These are phyloP conservation scores for Drosophila mauritiana DNA, from an alignment of 1,140 invertebrate genomes.

Conservation along the genomic window DNA sequence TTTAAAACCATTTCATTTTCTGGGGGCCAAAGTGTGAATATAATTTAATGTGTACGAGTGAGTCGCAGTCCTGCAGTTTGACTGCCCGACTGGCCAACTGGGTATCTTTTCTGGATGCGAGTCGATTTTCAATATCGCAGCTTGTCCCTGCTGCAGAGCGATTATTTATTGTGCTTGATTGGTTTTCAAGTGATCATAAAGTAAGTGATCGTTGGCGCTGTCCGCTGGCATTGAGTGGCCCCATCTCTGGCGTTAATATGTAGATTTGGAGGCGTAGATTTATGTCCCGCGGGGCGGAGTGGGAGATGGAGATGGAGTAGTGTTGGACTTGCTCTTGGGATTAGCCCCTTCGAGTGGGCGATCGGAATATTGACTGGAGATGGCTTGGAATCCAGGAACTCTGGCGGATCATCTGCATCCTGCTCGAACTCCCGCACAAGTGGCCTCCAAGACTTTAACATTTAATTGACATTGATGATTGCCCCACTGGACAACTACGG, in stretches of 20 bases:
- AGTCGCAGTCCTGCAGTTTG: conserved; percentile 9
- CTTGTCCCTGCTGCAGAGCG: conserved; percentile 54
- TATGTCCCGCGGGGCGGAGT: conserved; percentile 44
- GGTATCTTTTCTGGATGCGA: too few relatives aligned
- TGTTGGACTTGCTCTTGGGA: neutral
- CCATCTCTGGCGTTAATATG: conserved; percentile 71
- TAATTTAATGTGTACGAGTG: conserved; percentile 78
- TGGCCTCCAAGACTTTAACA: conserved; percentile 68
- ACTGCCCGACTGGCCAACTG: conserved; percentile 34
- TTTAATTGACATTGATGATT: conserved; percentile 81
- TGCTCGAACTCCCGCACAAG: conserved; percentile 58
- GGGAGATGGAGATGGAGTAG: neutral
- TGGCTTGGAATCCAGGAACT: conserved; percentile 34
- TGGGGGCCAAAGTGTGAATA: conserved; percentile 84
- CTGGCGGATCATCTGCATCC: conserved; percentile 35
- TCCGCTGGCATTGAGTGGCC: conserved; percentile 58
- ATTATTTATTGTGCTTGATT: conserved; percentile 85
- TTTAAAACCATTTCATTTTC: conserved; percentile 80
- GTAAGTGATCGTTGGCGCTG: conserved; percentile 78
- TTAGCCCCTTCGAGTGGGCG: conserved; percentile 1
- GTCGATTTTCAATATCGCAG: conserved; percentile 79
- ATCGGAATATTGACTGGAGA: conserved; percentile 34
- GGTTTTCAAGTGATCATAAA: conserved; percentile 85
- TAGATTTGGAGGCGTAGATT: conserved; percentile 80
- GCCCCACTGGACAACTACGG: conserved; percentile 64